Evolutionary conservation across 2,113 vertebrate genomes (phyloP).

Genomic region (Stegostoma tigrinum): DNA sequence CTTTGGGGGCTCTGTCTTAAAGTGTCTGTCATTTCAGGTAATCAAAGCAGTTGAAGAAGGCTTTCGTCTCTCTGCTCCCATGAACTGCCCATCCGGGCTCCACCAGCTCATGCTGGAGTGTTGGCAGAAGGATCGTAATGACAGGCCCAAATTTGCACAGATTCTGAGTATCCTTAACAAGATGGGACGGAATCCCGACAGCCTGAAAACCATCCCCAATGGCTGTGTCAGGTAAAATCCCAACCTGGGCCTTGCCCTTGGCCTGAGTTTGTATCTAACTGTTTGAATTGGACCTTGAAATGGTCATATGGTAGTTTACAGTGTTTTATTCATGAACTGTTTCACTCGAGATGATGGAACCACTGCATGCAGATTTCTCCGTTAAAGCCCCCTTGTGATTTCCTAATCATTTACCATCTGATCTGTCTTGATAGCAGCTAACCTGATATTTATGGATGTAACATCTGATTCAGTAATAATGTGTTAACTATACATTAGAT

Average conservation of each 20-base stretch:
- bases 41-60: slow-evolving; percentile 92
- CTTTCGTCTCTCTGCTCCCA: slow-evolving; percentile 83
- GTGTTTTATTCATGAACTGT: neutral
- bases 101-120: slow-evolving; percentile 91
- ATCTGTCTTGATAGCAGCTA: neutral
- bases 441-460: neutral
- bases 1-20: neutral
- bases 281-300: neutral
- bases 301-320: neutral
- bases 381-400: neutral
- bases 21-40: slow-evolving; percentile 58
- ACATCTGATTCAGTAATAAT: neutral
- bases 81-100: slow-evolving; percentile 71
- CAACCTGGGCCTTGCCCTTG: fast-evolving
- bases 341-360: neutral
- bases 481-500: neutral
- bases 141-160: slow-evolving; percentile 83
- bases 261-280: neutral
- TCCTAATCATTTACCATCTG: slow-evolving; percentile 20
- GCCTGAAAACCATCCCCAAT: slow-evolving; percentile 55
- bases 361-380: neutral
- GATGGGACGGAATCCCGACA: slow-evolving; percentile 73
- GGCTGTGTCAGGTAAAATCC: slow-evolving; percentile 61
- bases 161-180: slow-evolving; percentile 81
- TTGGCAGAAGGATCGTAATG: slow-evolving; percentile 86